phyloP scores from a whole-genome alignment of 2,113 vertebrate genomes.

The Cettia cetti region DNA sequence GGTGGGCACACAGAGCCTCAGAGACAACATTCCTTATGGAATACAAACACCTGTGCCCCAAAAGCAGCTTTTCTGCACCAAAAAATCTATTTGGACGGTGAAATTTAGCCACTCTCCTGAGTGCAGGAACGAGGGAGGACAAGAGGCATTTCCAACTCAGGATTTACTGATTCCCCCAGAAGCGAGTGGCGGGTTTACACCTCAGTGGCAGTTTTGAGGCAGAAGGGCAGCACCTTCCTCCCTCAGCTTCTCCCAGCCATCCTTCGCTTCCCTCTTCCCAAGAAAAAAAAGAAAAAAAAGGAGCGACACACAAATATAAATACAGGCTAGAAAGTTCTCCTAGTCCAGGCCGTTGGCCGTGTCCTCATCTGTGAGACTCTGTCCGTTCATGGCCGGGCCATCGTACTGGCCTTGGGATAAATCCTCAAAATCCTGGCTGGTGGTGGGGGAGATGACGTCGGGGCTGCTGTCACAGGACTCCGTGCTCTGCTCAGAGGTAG shows the following conservation, averaged over 20 bases:
- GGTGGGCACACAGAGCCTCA: background rate
- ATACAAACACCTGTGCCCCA: fast-evolving
- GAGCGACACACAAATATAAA: background rate
- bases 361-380: conserved; percentile 69
- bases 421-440: conserved; percentile 92
- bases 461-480: conserved; percentile 94
- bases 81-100: fast-evolving
- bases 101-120: background rate
- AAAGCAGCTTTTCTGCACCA: fast-evolving
- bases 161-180: background rate
- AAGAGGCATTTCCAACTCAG: background rate
- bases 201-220: background rate
- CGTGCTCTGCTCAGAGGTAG: conserved; percentile 91
- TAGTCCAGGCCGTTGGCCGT: background rate
- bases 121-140: background rate
- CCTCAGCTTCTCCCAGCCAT: background rate
- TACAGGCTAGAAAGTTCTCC: background rate
- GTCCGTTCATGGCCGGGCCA: conserved; percentile 78
- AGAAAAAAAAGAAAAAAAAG: too few species aligned
- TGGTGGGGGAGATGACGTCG: conserved; percentile 84
- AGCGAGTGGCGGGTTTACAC: fast-evolving
- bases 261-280: background rate
- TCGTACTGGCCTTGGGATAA: conserved; percentile 80
- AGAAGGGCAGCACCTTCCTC: background rate
- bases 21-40: fast-evolving